Evolutionary conservation across 1,140 invertebrate species (phyloP).

Genomic region (Microplitis demolitor): DNA sequence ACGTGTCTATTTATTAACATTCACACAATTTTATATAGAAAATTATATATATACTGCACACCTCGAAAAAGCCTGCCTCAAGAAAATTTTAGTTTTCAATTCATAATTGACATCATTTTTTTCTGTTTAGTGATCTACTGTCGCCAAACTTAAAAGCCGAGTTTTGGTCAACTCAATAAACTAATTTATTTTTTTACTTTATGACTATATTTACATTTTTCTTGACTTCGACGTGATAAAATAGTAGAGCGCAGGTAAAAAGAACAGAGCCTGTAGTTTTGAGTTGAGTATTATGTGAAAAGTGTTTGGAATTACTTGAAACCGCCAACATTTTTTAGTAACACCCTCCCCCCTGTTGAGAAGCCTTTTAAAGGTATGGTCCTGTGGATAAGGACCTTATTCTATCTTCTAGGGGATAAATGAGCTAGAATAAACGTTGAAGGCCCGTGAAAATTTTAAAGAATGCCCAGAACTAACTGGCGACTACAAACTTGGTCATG

Average conservation of each 20-base stretch:
- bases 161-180: no score
- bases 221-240: background rate
- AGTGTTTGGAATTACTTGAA: no score
- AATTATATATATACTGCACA: background rate
- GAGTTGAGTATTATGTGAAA: no score
- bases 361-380: background rate
- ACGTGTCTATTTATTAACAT: background rate
- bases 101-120: no score
- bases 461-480: constrained; percentile 51
- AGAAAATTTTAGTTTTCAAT: no score
- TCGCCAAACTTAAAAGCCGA: no score
- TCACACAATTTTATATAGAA: background rate
- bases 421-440: constrained; percentile 55
- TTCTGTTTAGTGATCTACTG: no score
- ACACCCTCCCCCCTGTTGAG: background rate
- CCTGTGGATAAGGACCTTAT: background rate
- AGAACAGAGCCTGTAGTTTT: no score
- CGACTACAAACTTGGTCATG: background rate
- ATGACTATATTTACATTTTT: background rate
- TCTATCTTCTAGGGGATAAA: constrained; percentile 44
- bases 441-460: constrained; percentile 47
- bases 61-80: no score
- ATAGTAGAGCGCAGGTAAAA: background rate
- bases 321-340: background rate
- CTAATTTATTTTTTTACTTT: background rate